These are phyloP conservation scores for Ips typographus DNA, from an alignment of 1,140 invertebrate genomes.

Conservation along the genomic window DNA sequence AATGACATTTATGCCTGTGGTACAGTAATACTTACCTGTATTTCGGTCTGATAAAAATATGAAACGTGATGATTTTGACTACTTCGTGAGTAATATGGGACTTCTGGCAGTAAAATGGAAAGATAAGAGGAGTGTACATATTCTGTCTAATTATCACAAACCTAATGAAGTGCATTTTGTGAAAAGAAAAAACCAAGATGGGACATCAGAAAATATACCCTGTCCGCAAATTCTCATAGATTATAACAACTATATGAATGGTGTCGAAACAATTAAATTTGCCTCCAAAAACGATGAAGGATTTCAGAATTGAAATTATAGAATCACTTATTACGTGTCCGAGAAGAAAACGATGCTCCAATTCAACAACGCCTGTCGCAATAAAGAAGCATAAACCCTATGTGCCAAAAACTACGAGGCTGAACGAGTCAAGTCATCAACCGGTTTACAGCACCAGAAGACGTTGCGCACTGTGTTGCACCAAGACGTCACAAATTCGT, in stretches of 20 bases:
- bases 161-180: conserved; percentile 35
- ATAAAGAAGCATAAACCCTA: background rate
- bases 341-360: background rate
- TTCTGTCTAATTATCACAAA: conserved; percentile 45
- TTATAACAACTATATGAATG: conserved; percentile 50
- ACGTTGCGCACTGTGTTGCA: background rate
- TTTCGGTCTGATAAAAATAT: conserved; percentile 47
- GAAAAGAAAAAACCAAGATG: conserved; percentile 47
- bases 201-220: conserved; percentile 40
- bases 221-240: conserved; percentile 46
- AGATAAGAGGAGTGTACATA: conserved; percentile 42
- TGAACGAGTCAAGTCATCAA: background rate
- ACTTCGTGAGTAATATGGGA: conserved; percentile 43
- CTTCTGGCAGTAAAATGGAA: conserved; percentile 43
- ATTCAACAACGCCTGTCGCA: background rate
- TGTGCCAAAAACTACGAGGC: background rate
- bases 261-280: conserved; percentile 45
- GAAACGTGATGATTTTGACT: conserved; percentile 50
- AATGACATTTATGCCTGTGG: conserved; percentile 47
- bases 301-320: conserved; percentile 8
- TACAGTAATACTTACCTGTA: conserved; percentile 48
- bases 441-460: background rate
- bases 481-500: background rate
- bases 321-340: background rate
- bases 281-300: conserved; percentile 6